phyloP scores from a whole-genome alignment of 2,797 vertebrate genomes.

The Lepilemur ruficaudatus region DNA sequence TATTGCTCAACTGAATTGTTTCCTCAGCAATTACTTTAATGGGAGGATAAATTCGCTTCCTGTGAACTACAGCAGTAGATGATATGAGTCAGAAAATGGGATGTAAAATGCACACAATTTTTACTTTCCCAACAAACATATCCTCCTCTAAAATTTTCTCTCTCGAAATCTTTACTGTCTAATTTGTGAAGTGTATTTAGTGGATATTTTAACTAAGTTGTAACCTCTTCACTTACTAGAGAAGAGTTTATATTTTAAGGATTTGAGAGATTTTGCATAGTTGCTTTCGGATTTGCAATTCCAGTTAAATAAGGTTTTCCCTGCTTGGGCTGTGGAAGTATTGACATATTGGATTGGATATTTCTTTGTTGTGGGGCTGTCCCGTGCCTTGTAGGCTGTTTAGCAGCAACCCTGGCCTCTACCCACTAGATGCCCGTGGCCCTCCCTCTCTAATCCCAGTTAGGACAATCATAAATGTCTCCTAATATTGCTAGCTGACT shows the following conservation, averaged over 20 bases:
- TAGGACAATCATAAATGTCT: neutral
- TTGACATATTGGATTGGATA: neutral
- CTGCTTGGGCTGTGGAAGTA: accelerated
- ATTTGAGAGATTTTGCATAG: neutral
- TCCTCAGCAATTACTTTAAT: neutral
- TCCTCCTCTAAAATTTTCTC: neutral
- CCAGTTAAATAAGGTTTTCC: neutral
- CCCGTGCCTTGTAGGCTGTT: neutral
- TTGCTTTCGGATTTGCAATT: neutral
- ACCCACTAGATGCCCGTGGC: neutral
- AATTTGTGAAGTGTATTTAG: neutral
- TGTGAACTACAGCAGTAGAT: neutral
- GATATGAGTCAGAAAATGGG: neutral
- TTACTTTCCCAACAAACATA: neutral
- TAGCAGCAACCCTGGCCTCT: too few relatives aligned
- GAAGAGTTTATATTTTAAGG: neutral
- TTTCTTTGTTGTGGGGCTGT: neutral
- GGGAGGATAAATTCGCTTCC: neutral
- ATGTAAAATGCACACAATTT: neutral
- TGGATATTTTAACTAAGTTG: neutral
- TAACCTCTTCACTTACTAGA: neutral
- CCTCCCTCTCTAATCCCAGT: accelerated
- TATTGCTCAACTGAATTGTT: neutral
- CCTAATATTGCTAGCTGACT: neutral
- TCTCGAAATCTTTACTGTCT: neutral